Evolutionary conservation across 2,113 vertebrate species (phyloP), one percentile per base, ranked within the genome.

Genomic region (Orthonyx spaldingii): DNA sequence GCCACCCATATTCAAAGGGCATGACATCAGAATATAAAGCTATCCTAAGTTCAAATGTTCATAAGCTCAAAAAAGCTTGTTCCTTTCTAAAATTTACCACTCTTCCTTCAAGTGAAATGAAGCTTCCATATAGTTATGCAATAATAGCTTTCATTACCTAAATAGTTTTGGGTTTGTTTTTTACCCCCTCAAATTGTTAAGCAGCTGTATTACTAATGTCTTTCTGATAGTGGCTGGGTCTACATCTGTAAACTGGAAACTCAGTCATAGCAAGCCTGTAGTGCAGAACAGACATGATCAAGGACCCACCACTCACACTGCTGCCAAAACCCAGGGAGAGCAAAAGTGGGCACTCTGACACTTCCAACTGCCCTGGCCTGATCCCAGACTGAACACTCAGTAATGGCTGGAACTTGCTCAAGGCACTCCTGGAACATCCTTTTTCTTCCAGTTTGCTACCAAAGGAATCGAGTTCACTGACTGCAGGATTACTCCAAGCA

Each of bases 281-380:
- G 13, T 9, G 8, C 37, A 69, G 76, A 44, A 52, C 30, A 70
- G 41, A 52, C 10, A 49, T 23, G 19, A 47, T 11, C 49, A 61
- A 39, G 24, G n/a, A 61, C n/a, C 5, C 0, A 0, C 17, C 30
- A 19, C 13, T 33, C 23, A 28, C 0, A 0, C 4, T 30, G 10
- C 10, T 0, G 0, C 30, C 56, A 61, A 57, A 33, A 41, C 23
- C 24, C 47, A 33, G 13, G 20, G 75, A 71, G 21, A 63, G 66
- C 17, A 52, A 9, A n/a, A 39, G 16, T 1, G 20, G 35, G 21
- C 5, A 41, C 9, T 3, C 39, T 8, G 21, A 44, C 17, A 7
- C 16, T 35, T 32, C 16, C 23, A 15, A 21, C 23, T 65, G 47
- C 74, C 46, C 49, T 30, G 57, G 52, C 16, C 32, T 76, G 55